Evolutionary conservation across 1,140 invertebrate species (phyloP).

Genomic region (Notospermus geniculatus): DNA sequence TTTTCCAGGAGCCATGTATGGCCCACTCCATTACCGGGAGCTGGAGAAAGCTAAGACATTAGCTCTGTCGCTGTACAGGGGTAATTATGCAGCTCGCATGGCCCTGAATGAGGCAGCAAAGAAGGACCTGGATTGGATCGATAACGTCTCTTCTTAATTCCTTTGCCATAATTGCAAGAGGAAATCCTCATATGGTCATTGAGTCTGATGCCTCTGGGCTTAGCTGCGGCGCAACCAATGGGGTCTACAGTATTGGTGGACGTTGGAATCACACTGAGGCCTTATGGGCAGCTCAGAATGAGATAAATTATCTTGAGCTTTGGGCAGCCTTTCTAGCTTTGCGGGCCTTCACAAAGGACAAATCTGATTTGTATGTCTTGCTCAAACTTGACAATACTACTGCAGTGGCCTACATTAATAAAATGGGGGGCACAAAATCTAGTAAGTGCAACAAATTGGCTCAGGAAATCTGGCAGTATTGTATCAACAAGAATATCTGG

Average conservation of each 20-base stretch:
- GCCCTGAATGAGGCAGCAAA: neutral
- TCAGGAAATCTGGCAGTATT: conserved; percentile 20
- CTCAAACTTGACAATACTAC: conserved; percentile 17
- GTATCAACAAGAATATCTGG: conserved; percentile 15
- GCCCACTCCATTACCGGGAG: conserved; percentile 18
- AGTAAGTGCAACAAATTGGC: conserved; percentile 9
- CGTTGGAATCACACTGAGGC: conserved; percentile 18
- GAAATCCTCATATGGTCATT: neutral
- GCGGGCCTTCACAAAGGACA: neutral
- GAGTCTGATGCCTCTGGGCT: conserved; percentile 9
- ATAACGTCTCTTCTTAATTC: neutral
- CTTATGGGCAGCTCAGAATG: neutral
- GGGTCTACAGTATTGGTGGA: neutral
- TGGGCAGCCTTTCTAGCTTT: conserved; percentile 14
- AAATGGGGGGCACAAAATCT: conserved; percentile 19
- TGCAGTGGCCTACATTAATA: conserved; percentile 21
- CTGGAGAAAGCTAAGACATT: conserved; percentile 19
- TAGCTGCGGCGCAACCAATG: conserved; percentile 14
- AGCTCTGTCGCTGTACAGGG: conserved; percentile 12
- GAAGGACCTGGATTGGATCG: conserved; percentile 20
- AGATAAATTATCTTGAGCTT: conserved; percentile 22
- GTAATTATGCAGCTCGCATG: conserved; percentile 17
- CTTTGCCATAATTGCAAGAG: neutral
- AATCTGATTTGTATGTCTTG: conserved; percentile 6
- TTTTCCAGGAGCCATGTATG: conserved; percentile 23